These are phyloP conservation scores for Drosophila pallidifrons DNA, from an alignment of 1,140 invertebrate genomes.

Conservation along the genomic window DNA sequence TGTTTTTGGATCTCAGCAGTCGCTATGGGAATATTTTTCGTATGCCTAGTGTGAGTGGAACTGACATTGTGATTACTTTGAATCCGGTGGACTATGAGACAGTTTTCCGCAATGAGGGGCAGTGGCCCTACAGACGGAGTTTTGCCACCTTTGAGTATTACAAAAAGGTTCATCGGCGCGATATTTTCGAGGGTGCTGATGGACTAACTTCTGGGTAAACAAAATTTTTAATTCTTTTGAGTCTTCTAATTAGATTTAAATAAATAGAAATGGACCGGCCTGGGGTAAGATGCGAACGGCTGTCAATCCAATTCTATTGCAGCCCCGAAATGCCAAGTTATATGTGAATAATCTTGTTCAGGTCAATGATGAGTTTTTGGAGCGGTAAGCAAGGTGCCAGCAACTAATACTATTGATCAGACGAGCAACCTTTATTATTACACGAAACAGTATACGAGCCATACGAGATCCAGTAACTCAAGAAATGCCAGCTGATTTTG, in stretches of 20 bases:
- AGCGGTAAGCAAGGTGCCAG: slow-evolving; percentile 79
- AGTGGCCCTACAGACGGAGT: slow-evolving; percentile 67
- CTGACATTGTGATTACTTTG: slow-evolving; percentile 66
- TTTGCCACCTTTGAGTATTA: slow-evolving; percentile 70
- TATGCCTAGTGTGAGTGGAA: slow-evolving; percentile 63
- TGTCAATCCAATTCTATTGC: slow-evolving; percentile 76
- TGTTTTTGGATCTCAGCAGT: slow-evolving; percentile 57
- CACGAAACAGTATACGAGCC: slow-evolving; percentile 85
- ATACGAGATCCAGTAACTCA: slow-evolving; percentile 86
- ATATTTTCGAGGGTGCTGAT: slow-evolving; percentile 66
- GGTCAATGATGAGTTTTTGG: slow-evolving; percentile 81
- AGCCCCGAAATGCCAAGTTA: slow-evolving; percentile 72
- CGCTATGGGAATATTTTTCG: slow-evolving; percentile 67
- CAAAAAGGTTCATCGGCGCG: slow-evolving; percentile 53
- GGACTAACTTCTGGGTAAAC: slow-evolving; percentile 69
- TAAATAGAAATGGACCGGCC: slow-evolving; percentile 59
- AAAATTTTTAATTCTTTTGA: accelerated
- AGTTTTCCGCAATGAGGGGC: slow-evolving; percentile 73
- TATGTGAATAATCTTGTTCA: slow-evolving; percentile 66
- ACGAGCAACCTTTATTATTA: neutral
- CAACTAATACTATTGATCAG: no score
- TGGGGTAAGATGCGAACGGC: slow-evolving; percentile 74
- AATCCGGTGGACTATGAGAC: slow-evolving; percentile 73
- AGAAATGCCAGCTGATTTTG: slow-evolving; percentile 87
- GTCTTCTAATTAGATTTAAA: neutral